Base-by-base conservation (phyloP, 2,797 vertebrate genomes). In the Sebastes glaucus region DNA sequence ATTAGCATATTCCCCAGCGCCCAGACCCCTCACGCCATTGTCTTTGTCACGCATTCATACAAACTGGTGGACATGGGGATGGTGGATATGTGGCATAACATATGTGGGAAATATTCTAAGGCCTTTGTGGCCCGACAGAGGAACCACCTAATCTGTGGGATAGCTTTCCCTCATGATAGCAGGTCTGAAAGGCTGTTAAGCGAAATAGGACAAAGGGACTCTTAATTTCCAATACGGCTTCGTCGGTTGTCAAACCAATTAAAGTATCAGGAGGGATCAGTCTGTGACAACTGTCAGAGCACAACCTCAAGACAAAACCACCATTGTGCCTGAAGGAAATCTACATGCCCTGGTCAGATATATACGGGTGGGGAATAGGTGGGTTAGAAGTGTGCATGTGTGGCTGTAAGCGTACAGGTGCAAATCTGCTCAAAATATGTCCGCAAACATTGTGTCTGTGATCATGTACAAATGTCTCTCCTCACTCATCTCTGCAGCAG, bases 81-180 rank as follows among this genome's bases (percentile, higher is more conserved):
- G 84, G 80, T 87, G 86, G 79, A 86, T 90, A 82, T 86, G 86
- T 81, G 82, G 86, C 80, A 87, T 90, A 88, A 88, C 90, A 88
- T 92, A 92, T 93, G 93, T 95, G 94, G 93, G 93, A 95, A 95
- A 94, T 92, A 94, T 89, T 92, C 81, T 1, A 20, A 72, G 74
- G 69, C 90, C 78, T 89, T 94, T 94, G 92, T 94, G 80, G 80
- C 59, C 73, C 55, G 79, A 93, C 61, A 78, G 87, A 87, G 71
- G 86, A 93, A 78, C 84, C 86, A 90, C 79, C 85, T 94, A 92
- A 93, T 94, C 93, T 95, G 85, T 63, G 76, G 88, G 83, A 83
- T 89, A 78, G 90, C 79, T 89, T 79, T 87, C 88, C 86, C 90
- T 91, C 69, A 74, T 46, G 87, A 92, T 90, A 83, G 81, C 86